Evolutionary conservation across 2,888 invertebrate genomes (phyloP).

Genomic region (Drosophila cognata): DNA sequence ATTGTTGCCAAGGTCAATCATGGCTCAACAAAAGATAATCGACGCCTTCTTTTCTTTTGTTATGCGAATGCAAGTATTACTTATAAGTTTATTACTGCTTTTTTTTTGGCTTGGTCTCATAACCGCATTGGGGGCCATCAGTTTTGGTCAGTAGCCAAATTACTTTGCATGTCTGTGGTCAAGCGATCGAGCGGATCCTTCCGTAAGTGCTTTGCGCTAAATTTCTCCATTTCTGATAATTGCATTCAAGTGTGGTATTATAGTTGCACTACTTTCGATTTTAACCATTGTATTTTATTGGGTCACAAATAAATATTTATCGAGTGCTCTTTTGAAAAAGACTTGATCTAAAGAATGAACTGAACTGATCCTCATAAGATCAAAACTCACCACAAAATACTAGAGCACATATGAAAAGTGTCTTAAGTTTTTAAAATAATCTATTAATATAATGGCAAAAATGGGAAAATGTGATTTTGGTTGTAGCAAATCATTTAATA

Average conservation of each 20-base stretch:
- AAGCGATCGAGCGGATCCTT: conserved; percentile 39
- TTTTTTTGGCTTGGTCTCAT: conserved; percentile 1
- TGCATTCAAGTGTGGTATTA: conserved; percentile 53
- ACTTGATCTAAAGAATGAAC: neutral
- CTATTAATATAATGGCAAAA: neutral
- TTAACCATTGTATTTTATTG: conserved; percentile 57
- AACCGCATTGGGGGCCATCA: conserved; percentile 37
- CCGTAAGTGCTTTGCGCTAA: conserved; percentile 25
- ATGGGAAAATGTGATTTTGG: fast-evolving
- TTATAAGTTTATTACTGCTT: neutral
- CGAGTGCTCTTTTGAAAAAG: conserved; percentile 14
- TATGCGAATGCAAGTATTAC: conserved; percentile 1
- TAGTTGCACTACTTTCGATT: conserved; percentile 64
- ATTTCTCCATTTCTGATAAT: conserved; percentile 38
- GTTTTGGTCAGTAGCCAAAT: conserved; percentile 40
- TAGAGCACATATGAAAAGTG: neutral
- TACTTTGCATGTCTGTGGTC: conserved; percentile 76
- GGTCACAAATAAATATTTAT: conserved; percentile 53
- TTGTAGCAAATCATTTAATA: neutral
- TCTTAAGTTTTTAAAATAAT: neutral
- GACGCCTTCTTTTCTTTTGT: conserved; percentile 20
- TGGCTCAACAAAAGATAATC: conserved; percentile 39
- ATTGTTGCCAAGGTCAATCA: conserved; percentile 78
- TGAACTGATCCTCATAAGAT: conserved; percentile 18
- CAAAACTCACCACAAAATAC: neutral